These are phyloP conservation scores for Petrocephalus microphthalmus DNA, from an alignment of 2,113 vertebrate species.

Conservation along the genomic window DNA sequence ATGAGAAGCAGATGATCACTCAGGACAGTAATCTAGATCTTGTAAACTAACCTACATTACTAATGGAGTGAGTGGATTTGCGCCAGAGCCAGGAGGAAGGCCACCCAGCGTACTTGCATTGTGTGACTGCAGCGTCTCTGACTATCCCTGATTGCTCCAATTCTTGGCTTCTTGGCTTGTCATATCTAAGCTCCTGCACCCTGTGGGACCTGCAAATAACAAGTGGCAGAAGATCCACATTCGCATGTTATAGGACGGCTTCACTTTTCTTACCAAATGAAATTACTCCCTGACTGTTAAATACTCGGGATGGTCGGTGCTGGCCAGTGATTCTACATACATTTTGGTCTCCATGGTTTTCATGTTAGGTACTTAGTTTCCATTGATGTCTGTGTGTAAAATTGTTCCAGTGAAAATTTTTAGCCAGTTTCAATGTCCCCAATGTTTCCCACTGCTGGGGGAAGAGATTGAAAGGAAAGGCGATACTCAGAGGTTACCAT, in stretches of 20 bases:
- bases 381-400: not conserved
- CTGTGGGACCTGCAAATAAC: not conserved
- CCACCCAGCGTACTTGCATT: not conserved
- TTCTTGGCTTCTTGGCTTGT: not conserved
- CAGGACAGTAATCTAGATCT: not conserved
- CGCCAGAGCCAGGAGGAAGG: not conserved
- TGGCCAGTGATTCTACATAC: not conserved
- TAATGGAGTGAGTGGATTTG: constrained; percentile 15
- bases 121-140: not conserved
- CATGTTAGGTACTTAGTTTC: not conserved
- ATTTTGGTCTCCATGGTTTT: not conserved
- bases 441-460: not conserved
- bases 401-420: not conserved
- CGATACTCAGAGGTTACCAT: not conserved
- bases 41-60: constrained; percentile 1
- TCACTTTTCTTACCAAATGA: not conserved
- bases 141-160: not conserved
- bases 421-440: not conserved
- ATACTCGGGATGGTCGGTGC: not conserved
- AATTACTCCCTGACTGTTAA: not conserved
- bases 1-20: constrained; percentile 5
- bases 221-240: not conserved
- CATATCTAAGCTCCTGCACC: not conserved
- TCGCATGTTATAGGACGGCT: not conserved
- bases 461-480: not conserved